Base-by-base conservation (phyloP, 53 echinoderm and acorn worm species). In the Mesocentrotus franciscanus region DNA sequence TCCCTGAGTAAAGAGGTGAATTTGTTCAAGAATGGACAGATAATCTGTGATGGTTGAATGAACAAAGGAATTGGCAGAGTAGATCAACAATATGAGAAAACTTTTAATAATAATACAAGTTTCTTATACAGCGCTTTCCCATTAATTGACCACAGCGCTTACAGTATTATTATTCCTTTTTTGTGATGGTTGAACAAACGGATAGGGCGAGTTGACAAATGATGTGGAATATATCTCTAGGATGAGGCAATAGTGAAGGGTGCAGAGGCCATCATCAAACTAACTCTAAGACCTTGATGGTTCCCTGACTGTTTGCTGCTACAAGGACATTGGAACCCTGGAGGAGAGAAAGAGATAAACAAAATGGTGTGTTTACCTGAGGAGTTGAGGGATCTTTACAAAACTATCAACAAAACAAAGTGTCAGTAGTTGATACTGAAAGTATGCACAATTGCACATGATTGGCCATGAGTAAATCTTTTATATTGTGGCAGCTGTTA, bases 221-320 rank as follows among this genome's bases (percentile, higher is more conserved):
- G 42, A 81, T 39, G 12, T 42, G 42, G 39, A 81, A 79, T 81
- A 81, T 81, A 81, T 42, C 14, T 81, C 64, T 64, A 18, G 64
- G 26, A 87, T 87, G 87, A 87, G 87, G 87, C 87, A 87, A 87
- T 87, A n/a, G 57, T 87, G 87, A 87, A n/a, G 10, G 85, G 24
- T 26, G 57, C n/a, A 58, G 87, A 49, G 12, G 60, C 61, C 55
- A 61, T 92, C 85, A 87, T 96, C 96, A 99, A 56, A 99, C 99
- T 60, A 99, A 85, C 90, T 99, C 99, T 90, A 99, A 85, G n/a
- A 99, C 98, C 90, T 99, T 99, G 92, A 99, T 99, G 3, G 99
- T 99, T 59, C 99, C 99, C 95, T 99, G 99, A 90, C 99, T 99
- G 96, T 99, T 99, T 26, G 99, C 99, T 96, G 99, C 99, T 20